Conservation (phyloP, 2,113 vertebrate genomes). For the Dascyllus trimaculatus region DNA sequence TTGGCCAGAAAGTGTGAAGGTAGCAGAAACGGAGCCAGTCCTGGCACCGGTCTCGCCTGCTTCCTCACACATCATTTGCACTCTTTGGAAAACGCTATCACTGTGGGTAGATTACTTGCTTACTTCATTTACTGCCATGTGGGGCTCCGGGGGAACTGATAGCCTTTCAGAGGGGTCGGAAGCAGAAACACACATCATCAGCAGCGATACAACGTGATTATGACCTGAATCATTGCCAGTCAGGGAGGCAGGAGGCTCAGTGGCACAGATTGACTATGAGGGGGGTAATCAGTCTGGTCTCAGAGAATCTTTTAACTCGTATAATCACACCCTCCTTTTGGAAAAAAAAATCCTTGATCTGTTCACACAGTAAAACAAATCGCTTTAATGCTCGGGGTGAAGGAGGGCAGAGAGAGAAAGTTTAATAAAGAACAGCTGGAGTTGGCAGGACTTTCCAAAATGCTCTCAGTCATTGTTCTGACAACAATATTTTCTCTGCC, state of each 20-base stretch:
- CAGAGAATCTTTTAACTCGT: constrained; percentile 66
- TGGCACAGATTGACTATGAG: constrained; percentile 66
- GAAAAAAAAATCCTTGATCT: constrained; percentile 46
- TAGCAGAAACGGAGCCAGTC: constrained; percentile 72
- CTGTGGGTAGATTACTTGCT: constrained; percentile 75
- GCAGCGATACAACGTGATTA: constrained; percentile 75
- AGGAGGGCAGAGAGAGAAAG: constrained; percentile 39
- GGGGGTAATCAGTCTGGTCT: constrained; percentile 70
- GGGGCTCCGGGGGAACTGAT: constrained; percentile 66
- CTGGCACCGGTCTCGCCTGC: constrained; percentile 61
- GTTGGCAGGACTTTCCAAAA: constrained; percentile 62
- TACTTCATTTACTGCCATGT: constrained; percentile 77
- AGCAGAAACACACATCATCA: constrained; percentile 72
- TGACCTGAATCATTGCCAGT: constrained; percentile 72
- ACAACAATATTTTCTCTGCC: constrained; percentile 82
- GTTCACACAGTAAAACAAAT: constrained; percentile 48
- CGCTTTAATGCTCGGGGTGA: constrained; percentile 21
- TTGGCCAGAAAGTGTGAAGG: constrained; percentile 77
- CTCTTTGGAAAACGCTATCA: constrained; percentile 78
- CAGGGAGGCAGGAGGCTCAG: constrained; percentile 54
- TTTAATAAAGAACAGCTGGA: constrained; percentile 57
- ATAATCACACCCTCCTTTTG: constrained; percentile 60
- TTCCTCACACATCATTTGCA: constrained; percentile 80
- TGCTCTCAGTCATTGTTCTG: constrained; percentile 75
- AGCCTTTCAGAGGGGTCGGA: constrained; percentile 63